Evolutionary conservation across 2,888 invertebrate species (phyloP).

Genomic region (Pollenia amentaria): DNA sequence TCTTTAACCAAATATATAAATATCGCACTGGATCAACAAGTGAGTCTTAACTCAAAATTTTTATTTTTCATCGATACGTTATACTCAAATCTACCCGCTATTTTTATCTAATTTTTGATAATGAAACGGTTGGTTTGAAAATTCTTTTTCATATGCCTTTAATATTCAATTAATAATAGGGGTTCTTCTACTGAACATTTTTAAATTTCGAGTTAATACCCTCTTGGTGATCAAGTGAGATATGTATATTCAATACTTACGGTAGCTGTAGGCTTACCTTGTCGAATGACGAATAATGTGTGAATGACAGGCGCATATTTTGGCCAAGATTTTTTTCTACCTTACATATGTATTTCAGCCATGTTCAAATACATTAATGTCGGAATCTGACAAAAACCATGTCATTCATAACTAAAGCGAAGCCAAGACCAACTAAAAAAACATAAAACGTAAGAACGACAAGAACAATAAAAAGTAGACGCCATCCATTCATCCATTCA

Average conservation of each 20-base stretch:
- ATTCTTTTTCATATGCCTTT: too few species aligned
- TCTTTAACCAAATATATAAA: too few species aligned
- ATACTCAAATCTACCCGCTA: too few species aligned
- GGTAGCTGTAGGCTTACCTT: conserved; percentile 65
- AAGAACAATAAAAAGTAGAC: conserved; percentile 72
- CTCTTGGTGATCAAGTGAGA: neutral
- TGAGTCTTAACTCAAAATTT: too few species aligned
- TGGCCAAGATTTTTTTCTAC: conserved; percentile 66
- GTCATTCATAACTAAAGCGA: conserved; percentile 75
- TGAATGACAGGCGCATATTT: conserved; percentile 66
- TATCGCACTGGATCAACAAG: too few species aligned
- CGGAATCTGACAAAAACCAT: conserved; percentile 79
- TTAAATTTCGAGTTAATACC: too few species aligned
- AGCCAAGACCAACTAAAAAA: conserved; percentile 13
- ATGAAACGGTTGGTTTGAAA: too few species aligned
- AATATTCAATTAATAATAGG: too few species aligned
- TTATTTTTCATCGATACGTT: too few species aligned
- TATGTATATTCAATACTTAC: conserved; percentile 1
- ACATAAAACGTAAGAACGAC: conserved; percentile 17
- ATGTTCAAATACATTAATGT: conserved; percentile 74
- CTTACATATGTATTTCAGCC: conserved; percentile 69
- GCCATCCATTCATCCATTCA: conserved; percentile 61
- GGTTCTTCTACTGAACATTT: too few species aligned
- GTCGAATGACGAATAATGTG: conserved; percentile 69
- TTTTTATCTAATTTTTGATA: too few species aligned